Evolutionary conservation across 1,140 invertebrate species (phyloP), one percentile per base, ranked within the genome.

Genomic region (Zaprionus capensis): DNA sequence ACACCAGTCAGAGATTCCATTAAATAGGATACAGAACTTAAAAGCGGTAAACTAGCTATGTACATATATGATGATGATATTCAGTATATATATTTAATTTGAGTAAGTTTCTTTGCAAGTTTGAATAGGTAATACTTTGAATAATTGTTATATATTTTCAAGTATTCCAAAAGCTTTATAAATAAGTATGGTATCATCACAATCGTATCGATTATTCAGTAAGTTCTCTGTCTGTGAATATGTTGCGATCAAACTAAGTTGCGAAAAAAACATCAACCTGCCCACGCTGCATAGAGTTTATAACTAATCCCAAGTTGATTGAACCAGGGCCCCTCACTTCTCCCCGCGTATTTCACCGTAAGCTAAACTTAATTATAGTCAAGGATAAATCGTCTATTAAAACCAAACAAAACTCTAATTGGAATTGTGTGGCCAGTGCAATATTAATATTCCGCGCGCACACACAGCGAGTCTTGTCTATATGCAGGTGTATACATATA

Each of bases 371-470:
- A 51, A 51, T 51, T 51, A 51, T 51, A 20, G 46, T 24, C 17
- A 20, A 51, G 46, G 46, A 22, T 51, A 51, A 51, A 51, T 51
- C 20, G 17, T 51, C 46, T 51, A 51, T 51, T 51, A 51, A 51
- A 24, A 51, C 20, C 22, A 51, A 51, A 51, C 20, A 20, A 51
- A 51, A 51, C 22, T 51, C 46, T 51, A 51, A 51, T 51, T 51
- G 46, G 46, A 51, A 51, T 51, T 61, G 44, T 61, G 44, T 56
- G 20, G 59, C 9, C 11, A 28, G 9, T 44, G 4, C 36, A 44
- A 46, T 62, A 62, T 44, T 68, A 31, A 34, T 26, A 51, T 69
- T 36, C 28, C 36, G 26, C 12, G 28, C 14, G 15, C 26, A 24
- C 24, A 28, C 22, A 44, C 59, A 46, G 41, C 44, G 26, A 28